Evolutionary conservation across 1,140 invertebrate genomes (phyloP).

Genomic region (Tetramorium simillimum): DNA sequence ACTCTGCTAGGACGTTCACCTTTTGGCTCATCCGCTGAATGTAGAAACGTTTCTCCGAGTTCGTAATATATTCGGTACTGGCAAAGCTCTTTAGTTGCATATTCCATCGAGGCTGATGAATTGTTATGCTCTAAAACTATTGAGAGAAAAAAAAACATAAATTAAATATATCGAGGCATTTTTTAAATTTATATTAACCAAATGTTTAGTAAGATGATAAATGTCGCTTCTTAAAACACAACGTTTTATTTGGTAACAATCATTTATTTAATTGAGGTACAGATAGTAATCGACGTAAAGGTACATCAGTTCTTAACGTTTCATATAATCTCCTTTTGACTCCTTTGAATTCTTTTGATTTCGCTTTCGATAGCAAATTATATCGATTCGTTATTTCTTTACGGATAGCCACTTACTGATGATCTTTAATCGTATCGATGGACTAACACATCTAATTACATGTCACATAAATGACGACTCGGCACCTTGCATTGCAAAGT

Average conservation of each 20-base stretch:
- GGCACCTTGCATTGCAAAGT: background rate
- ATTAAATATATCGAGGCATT: background rate
- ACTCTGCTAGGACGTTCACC: conserved; percentile 24
- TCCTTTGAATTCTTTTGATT: background rate
- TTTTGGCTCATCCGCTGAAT: background rate
- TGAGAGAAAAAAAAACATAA: background rate
- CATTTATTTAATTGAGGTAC: conserved; percentile 40
- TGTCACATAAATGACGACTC: background rate
- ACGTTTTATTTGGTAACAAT: conserved; percentile 30
- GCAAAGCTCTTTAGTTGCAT: background rate
- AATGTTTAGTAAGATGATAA: background rate
- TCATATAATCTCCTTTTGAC: conserved; percentile 20
- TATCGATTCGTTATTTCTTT: conserved; percentile 10
- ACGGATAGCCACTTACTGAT: background rate
- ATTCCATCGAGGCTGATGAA: background rate
- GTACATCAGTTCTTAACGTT: conserved; percentile 20
- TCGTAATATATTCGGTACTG: background rate
- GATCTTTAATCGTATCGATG: conserved; percentile 33
- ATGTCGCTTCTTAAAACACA: background rate
- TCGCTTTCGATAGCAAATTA: background rate
- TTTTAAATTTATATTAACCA: background rate
- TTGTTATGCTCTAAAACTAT: background rate
- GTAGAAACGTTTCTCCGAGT: background rate
- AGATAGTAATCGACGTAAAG: background rate
- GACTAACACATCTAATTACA: conserved; percentile 19